Evolutionary conservation across 2,888 invertebrate species (phyloP), one percentile per base, ranked within the genome.

Genomic region (Gastracanthus pulcherrimus): DNA sequence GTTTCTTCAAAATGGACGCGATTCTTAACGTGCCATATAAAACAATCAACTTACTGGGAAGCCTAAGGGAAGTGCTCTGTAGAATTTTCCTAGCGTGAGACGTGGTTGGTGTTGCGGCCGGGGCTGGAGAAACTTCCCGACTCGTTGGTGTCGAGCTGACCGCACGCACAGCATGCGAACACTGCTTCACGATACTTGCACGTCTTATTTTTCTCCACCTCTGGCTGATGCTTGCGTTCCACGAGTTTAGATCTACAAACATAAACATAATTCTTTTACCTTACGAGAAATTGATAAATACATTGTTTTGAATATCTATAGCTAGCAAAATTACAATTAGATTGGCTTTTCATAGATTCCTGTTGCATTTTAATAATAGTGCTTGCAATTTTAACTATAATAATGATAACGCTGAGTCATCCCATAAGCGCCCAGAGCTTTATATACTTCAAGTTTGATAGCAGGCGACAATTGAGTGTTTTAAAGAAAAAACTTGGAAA

Each of bases 221-320:
- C 90, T 96, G 95, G 69, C 95, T 95, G 84, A 96, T 93, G 89
- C 95, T 95, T 85, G 95, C 95, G 90, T 95, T 95, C 95, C 95
- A 95, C 88, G 92, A 89, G 83, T 94, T 93, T 89, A 95, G 93
- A 90, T 95, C 95, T 95, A 93, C 86, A 93, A 94, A 36, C 34
- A 48, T n/a, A n/a, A n/a, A n/a, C n/a, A n/a, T n/a, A n/a, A n/a
- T n/a, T n/a, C n/a, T n/a, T n/a, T n/a, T n/a, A n/a, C 19, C 2
- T 48, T 16, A 48, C 45, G 6, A 1, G 6, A 19, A 6, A 7
- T 48, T 16, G n/a, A 48, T n/a, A n/a, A n/a, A n/a, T n/a, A n/a
- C n/a, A n/a, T n/a, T n/a, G n/a, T n/a, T n/a, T n/a, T n/a, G n/a
- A n/a, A n/a, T n/a, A n/a, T n/a, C n/a, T n/a, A n/a, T n/a, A n/a